A percentile compares a stretch with the other conserved stretches of the same genome.
Evolutionary conservation across 2,797 vertebrate genomes (phyloP).

Genomic region (Lithobates pipiens): DNA sequence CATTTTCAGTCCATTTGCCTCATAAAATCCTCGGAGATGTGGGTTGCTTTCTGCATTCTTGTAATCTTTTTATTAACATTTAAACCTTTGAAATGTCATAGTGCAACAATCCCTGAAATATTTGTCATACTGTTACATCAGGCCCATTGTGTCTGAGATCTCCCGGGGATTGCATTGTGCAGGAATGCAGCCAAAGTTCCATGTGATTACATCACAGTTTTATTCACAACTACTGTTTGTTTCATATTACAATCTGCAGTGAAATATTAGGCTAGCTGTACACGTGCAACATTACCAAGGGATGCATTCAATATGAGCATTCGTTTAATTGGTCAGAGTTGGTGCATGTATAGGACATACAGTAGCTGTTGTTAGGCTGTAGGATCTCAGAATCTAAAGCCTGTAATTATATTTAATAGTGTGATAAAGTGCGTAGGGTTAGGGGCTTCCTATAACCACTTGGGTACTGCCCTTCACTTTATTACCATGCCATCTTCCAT

Average conservation of each 20-base stretch:
- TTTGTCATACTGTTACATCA: conserved; percentile 34
- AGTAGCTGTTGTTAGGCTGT: background rate
- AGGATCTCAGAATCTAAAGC: background rate
- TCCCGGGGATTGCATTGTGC: conserved; percentile 7
- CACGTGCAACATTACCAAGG: too few relatives aligned
- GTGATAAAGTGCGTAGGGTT: background rate
- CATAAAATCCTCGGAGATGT: background rate
- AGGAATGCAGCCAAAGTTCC: background rate
- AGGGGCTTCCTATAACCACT: too few relatives aligned
- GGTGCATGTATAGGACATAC: background rate
- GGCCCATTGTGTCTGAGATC: background rate
- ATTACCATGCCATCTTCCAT: too few relatives aligned
- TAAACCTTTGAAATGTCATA: background rate
- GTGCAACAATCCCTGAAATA: conserved; percentile 26
- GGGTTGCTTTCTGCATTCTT: conserved; percentile 10
- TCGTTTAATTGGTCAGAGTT: background rate
- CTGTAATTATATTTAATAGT: background rate
- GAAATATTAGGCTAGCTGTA: background rate
- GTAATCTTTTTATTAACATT: conserved; percentile 21
- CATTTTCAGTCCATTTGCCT: background rate
- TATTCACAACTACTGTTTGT: background rate
- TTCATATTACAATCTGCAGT: background rate
- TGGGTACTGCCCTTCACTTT: too few relatives aligned
- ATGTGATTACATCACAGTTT: conserved; percentile 12
- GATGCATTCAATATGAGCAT: background rate